Conservation (phyloP, 2,797 vertebrate genomes). For the Gallinago solitaria region DNA sequence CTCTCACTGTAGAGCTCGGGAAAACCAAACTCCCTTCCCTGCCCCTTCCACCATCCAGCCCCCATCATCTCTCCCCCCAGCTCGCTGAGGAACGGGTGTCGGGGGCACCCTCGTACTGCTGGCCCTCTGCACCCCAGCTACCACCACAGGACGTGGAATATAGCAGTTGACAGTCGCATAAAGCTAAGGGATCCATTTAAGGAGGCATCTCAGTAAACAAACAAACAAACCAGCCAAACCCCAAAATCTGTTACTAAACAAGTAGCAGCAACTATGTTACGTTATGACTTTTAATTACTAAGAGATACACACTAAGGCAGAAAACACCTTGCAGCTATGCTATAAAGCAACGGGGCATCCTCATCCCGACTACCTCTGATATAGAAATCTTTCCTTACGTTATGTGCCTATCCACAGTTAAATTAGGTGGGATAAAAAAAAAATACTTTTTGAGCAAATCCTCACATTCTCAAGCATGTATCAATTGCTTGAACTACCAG, state of each 20-base stretch:
- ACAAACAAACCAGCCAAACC: not conserved
- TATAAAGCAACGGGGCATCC: not conserved
- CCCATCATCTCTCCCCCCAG: not conserved
- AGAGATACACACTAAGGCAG: not conserved
- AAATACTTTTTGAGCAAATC: not conserved
- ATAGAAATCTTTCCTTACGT: not conserved
- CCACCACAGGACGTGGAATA: accelerated
- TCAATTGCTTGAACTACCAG: not conserved
- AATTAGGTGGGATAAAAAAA: not conserved
- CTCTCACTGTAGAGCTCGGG: not conserved
- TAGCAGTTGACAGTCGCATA: not conserved
- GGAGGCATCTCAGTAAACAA: not conserved
- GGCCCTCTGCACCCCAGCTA: not conserved
- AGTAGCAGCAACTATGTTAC: not conserved
- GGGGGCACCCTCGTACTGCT: not conserved
- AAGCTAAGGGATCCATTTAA: not conserved
- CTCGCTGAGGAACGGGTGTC: accelerated
- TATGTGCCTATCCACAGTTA: not conserved
- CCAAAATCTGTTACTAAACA: not conserved
- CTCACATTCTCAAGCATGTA: not conserved
- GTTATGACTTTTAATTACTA: not conserved
- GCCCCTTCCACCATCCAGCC: not conserved
- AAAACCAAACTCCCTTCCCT: not conserved
- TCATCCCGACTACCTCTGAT: not conserved
- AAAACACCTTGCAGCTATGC: not conserved